A percentile compares a stretch with the other conserved stretches of the same genome.
Evolutionary conservation across 2,888 invertebrate genomes (phyloP).

Genomic region (Actias luna): DNA sequence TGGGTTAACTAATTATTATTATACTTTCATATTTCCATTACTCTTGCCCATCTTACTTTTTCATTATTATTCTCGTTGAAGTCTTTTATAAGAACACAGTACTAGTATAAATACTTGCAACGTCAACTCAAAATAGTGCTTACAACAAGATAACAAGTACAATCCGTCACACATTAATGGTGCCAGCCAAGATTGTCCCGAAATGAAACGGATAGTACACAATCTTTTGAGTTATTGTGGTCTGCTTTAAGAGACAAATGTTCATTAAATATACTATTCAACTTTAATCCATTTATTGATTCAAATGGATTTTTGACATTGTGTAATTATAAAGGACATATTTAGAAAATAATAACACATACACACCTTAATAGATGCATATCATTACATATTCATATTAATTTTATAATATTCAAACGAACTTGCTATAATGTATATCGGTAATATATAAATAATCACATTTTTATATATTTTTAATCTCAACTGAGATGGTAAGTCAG

Average conservation of each 20-base stretch:
- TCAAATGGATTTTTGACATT: no score
- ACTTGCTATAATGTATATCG: neutral
- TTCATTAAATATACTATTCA: neutral
- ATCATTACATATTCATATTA: no score
- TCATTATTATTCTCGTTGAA: conserved; percentile 48
- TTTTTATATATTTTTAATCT: conserved; percentile 2
- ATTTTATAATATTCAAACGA: no score
- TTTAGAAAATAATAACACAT: no score
- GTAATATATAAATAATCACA: neutral
- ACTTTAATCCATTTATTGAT: neutral
- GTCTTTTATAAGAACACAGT: conserved; percentile 47
- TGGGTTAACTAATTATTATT: no score
- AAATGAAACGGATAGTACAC: conserved; percentile 8
- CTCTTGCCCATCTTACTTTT: neutral
- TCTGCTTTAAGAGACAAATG: neutral
- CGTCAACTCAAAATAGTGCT: conserved; percentile 14
- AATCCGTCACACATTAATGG: conserved; percentile 59
- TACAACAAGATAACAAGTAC: conserved; percentile 43
- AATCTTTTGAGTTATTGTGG: neutral
- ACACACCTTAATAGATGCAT: no score
- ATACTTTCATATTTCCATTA: neutral
- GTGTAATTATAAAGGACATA: no score
- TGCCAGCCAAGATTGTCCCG: conserved; percentile 45
- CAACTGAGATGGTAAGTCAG: conserved; percentile 20
- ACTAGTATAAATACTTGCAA: neutral